Percentiles rank a stretch among this genome's conserved stretches.
Conservation (phyloP, 1,140 invertebrate species). For the Drosophila auraria region DNA sequence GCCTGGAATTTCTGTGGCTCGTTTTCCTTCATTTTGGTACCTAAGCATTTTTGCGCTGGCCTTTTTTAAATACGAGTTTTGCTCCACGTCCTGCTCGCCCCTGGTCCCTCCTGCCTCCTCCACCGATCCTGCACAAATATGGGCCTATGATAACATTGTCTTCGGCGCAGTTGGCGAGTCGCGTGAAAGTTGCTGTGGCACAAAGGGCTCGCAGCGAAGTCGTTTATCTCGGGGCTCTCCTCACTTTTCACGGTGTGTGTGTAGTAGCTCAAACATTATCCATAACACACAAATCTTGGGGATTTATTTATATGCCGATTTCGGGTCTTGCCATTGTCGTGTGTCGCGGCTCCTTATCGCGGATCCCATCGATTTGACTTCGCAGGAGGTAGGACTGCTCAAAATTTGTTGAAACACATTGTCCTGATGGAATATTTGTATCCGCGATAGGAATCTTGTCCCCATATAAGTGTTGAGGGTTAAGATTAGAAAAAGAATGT, state of each 20-base stretch:
- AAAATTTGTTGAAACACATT: constrained; percentile 37
- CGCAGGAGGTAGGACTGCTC: constrained; percentile 27
- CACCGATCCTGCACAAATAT: constrained; percentile 69
- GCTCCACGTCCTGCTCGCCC: constrained; percentile 9
- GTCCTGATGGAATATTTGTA: constrained; percentile 49
- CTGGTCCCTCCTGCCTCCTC: constrained; percentile 5
- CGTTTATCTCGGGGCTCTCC: constrained; percentile 34
- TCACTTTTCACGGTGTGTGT: constrained; percentile 28
- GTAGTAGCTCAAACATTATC: constrained; percentile 50
- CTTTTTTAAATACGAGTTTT: constrained; percentile 61
- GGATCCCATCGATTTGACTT: constrained; percentile 46
- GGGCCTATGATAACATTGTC: constrained; percentile 81
- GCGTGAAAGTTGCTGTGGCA: constrained; percentile 75
- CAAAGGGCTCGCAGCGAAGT: constrained; percentile 43
- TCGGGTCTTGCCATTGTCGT: constrained; percentile 35
- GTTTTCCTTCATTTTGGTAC: constrained; percentile 59
- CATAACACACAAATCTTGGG: constrained; percentile 36
- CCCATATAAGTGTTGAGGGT: constrained; percentile 11
- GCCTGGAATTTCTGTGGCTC: constrained; percentile 67
- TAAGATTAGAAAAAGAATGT: constrained; percentile 13
- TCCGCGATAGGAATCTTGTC: constrained; percentile 29
- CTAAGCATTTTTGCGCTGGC: constrained; percentile 59
- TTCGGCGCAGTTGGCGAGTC: constrained; percentile 43
- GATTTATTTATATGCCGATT: constrained; percentile 55
- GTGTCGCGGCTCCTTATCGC: constrained; percentile 44